Evolutionary conservation across 2,113 vertebrate genomes (phyloP), one percentile per base, ranked within the genome.

Genomic region (Erinaceus europaeus): DNA sequence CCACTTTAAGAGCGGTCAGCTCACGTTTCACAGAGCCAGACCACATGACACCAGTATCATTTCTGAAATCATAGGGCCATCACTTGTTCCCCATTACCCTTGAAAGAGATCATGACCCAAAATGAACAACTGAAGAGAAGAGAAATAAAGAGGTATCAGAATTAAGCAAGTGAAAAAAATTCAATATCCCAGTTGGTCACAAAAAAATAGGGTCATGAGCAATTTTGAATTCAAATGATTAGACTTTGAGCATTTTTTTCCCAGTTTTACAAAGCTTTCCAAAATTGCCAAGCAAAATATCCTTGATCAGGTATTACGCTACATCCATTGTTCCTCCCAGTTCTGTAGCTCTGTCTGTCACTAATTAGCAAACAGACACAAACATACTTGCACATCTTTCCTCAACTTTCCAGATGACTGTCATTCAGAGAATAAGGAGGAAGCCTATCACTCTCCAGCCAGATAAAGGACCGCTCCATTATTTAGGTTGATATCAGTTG

Each of bases 1-100:
- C 55, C 64, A 61, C 83, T 62, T 57, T 9, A 71, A 62, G 65
- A 92, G 87, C 12, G 62, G 78, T 20, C 34, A 77, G 76, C 82
- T 96, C 89, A 84, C 86, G 88, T 79, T 79, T 69, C 36, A n/a
- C n/a, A 3, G 40, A 78, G 74, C 69, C 95, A 91, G 86, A 62
- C 71, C 59, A 62, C 85, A 57, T 17, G 40, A 86, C 11, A 80
- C 65, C 46, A 84, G 59, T 34, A 81, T 48, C 89, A 88, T 87
- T 91, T 94, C 57, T 91, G 0, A 36, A 93, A 84, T 86, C 29
- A 36, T 13, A 65, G 90, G 38, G 25, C 57, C 67, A 72, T 38
- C 59, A 50, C 40, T 15, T 68, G 52, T 15, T 86, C 87, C 84
- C 74, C 57, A 88, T 94, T 85, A 85, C 65, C 38, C 86, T 93